Evolutionary conservation across 1,140 invertebrate species (phyloP), one percentile per base, ranked within the genome.

Genomic region (Lucilia cuprina): DNA sequence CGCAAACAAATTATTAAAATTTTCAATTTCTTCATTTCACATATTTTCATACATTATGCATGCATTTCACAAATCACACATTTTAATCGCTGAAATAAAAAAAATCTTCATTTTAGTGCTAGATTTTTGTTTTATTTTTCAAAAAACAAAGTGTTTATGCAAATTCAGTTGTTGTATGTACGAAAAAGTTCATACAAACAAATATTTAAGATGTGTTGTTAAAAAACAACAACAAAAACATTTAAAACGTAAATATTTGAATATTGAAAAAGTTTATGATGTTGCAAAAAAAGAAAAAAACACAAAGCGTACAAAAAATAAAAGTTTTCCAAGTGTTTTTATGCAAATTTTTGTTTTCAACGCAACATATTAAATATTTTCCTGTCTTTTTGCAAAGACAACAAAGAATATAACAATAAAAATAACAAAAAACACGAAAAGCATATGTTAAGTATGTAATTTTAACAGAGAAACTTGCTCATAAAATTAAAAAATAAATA

Each of bases 401-500:
- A 25, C 74, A 25, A 35, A 78, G n/a, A 49, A 50, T 34, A 41
- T 77, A 41, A 35, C 35, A 77, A 77, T 35, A 77, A 77, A n/a
- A 77, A 41, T 34, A 41, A 13, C 8, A 13, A 77, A 35, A 41
- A 77, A 25, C 13, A 75, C 25, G 25, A 12, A 25, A 34, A 75
- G 30, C 13, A 75, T 41, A 41, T 41, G 41, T 41, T 41, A 41
- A 41, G 41, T 41, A 41, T 41, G 41, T n/a, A 41, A 12, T 77
- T 35, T 77, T 14, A 41, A 41, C 10, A 41, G 10, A 77, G 14
- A 77, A 80, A 49, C 77, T 80, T 80, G 77, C 41, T 80, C 77
- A 30, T 80, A 80, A 80, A 80, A 80, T 80, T 80, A 80, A 80
- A 80, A 80, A 80, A 70, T 21, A 70, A 21, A 70, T 19, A 70